phyloP scores from a whole-genome alignment of 2,113 vertebrate genomes.

The Carlito syrichta region DNA sequence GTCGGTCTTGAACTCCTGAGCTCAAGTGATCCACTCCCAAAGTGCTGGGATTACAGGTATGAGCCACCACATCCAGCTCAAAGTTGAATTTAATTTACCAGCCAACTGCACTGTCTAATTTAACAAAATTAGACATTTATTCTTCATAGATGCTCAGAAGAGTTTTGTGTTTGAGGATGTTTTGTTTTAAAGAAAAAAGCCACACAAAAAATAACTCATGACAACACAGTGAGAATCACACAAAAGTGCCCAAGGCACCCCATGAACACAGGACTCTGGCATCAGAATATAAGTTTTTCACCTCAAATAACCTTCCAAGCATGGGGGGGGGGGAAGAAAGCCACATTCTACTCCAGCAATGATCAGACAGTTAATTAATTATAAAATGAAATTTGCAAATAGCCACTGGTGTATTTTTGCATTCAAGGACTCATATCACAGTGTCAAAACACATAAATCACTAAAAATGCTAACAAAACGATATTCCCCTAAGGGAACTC shows the following conservation, averaged over 20 bases:
- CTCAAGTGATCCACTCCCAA: too few relatives aligned
- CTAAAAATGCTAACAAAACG: constrained; percentile 27
- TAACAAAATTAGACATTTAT: background rate
- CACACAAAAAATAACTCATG: background rate
- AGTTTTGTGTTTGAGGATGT: background rate
- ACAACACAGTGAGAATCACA: background rate
- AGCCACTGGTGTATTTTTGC: constrained; percentile 33
- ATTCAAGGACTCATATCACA: constrained; percentile 45
- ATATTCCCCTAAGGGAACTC: constrained; percentile 9
- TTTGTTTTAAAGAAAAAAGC: constrained; percentile 46
- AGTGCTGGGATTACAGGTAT: too few relatives aligned
- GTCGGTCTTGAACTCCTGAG: too few relatives aligned
- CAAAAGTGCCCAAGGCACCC: background rate
- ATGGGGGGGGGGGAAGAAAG: background rate
- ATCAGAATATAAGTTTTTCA: background rate
- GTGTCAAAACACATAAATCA: constrained; percentile 48
- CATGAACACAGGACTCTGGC: background rate
- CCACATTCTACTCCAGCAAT: constrained; percentile 19
- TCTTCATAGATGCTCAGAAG: background rate
- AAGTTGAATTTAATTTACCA: background rate
- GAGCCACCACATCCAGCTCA: too few relatives aligned
- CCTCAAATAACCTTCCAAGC: constrained; percentile 39
- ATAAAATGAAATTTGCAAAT: constrained; percentile 52
- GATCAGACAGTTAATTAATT: constrained; percentile 23
- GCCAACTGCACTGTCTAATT: constrained; percentile 4